phyloP scores from a whole-genome alignment of 2,797 vertebrate species.

The Peromyscus attwateri region DNA sequence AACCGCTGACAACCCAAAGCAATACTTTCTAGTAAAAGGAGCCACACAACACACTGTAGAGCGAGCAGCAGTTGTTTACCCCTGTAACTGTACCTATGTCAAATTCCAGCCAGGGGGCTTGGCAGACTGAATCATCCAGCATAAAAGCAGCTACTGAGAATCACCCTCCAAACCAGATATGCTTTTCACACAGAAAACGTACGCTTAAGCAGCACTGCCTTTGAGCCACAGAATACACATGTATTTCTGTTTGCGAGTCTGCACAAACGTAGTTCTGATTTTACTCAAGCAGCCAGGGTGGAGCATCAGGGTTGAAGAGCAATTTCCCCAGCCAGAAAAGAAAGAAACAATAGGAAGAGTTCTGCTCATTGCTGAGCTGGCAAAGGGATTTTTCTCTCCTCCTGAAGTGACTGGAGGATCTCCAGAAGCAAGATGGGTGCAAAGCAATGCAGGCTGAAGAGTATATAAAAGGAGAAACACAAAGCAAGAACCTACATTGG shows the following conservation, averaged over 20 bases:
- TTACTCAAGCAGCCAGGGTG: neutral
- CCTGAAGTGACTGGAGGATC: neutral
- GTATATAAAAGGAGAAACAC: neutral
- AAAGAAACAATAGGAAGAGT: neutral
- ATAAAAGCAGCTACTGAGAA: slow-evolving; percentile 1
- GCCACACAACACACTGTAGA: neutral
- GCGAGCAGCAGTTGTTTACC: neutral
- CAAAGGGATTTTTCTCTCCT: neutral
- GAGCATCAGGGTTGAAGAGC: neutral
- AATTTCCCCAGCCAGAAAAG: neutral
- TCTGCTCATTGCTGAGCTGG: neutral
- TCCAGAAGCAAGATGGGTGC: neutral
- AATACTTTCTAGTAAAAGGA: slow-evolving; percentile 13
- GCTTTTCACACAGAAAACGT: neutral
- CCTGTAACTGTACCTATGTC: neutral
- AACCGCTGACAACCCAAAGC: slow-evolving; percentile 8
- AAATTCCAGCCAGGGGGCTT: neutral
- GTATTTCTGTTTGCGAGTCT: slow-evolving; percentile 22
- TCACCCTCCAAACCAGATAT: neutral
- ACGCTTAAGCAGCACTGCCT: neutral
- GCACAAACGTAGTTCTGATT: slow-evolving; percentile 30
- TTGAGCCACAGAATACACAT: neutral
- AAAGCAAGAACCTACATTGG: neutral
- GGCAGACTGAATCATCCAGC: neutral
- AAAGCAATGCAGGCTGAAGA: neutral